Percentiles rank a stretch among this genome's conserved stretches.
phyloP scores from a whole-genome alignment of 2,888 invertebrate species.

The Agrotis puta region DNA sequence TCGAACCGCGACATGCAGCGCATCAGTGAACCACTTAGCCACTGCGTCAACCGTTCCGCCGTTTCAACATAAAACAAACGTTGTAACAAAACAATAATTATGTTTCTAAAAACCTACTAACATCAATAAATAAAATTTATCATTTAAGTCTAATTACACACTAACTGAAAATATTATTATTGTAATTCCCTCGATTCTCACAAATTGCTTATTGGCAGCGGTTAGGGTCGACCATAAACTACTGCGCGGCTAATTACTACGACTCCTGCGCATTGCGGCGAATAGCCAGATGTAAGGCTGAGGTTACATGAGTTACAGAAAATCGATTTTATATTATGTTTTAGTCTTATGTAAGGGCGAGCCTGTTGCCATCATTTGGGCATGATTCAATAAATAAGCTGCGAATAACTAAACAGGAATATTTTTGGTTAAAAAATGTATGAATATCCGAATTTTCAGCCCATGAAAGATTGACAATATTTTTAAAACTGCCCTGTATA shows the following conservation, averaged over 20 bases:
- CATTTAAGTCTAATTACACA: conserved; percentile 13
- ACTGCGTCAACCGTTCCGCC: no score
- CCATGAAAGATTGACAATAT: no score
- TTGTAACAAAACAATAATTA: background rate
- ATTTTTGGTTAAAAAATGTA: no score
- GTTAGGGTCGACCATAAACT: conserved; percentile 70
- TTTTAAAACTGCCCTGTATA: no score
- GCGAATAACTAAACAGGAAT: no score
- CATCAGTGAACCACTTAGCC: no score
- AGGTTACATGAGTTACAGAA: conserved; percentile 34
- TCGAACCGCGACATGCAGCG: no score
- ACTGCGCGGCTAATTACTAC: conserved; percentile 71
- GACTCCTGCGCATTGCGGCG: conserved; percentile 67
- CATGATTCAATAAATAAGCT: no score
- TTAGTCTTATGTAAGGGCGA: no score
- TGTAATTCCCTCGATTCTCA: conserved; percentile 37
- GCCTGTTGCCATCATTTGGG: no score
- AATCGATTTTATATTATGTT: background rate
- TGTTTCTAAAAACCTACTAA: background rate
- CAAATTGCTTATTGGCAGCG: conserved; percentile 65
- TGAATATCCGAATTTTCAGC: no score
- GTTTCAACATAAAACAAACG: no score
- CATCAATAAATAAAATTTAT: background rate
- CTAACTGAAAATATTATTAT: conserved; percentile 51
- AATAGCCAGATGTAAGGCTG: conserved; percentile 56